These are phyloP conservation scores for Apamea monoglypha DNA, from an alignment of 2,888 invertebrate species.

Conservation along the genomic window DNA sequence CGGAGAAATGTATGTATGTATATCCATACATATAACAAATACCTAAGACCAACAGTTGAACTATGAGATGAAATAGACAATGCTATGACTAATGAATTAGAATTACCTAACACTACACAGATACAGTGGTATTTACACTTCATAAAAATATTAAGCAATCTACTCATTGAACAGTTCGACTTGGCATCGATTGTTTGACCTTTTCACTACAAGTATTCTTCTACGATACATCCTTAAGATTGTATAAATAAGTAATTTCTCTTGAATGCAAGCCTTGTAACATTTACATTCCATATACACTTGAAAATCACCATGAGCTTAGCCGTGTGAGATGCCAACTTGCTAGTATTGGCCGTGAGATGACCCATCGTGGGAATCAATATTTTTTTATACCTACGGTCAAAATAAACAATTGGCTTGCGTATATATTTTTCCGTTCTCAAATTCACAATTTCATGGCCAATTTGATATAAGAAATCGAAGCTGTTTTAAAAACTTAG, in stretches of 20 bases:
- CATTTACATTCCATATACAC: slow-evolving; percentile 33
- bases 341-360: slow-evolving; percentile 12
- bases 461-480: neutral
- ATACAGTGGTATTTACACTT: slow-evolving; percentile 23
- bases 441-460: neutral
- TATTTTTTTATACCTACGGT: neutral
- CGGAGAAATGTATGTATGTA: neutral
- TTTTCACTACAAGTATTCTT: slow-evolving; percentile 51
- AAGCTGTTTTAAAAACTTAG: neutral
- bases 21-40: neutral
- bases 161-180: slow-evolving; percentile 41
- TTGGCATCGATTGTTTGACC: slow-evolving; percentile 47
- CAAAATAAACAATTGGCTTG: neutral
- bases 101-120: slow-evolving; percentile 37
- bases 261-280: slow-evolving; percentile 48
- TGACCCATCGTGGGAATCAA: slow-evolving; percentile 15
- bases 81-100: slow-evolving; percentile 35
- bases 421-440: neutral
- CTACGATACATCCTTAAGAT: slow-evolving; percentile 40
- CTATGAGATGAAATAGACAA: slow-evolving; percentile 8
- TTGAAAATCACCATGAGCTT: slow-evolving; percentile 25
- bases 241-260: slow-evolving; percentile 46
- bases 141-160: slow-evolving; percentile 42
- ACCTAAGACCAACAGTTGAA: neutral
- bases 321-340: slow-evolving; percentile 2